Percentiles rank a stretch among this genome's conserved stretches.
Conservation (phyloP, 2,113 vertebrate species). For the Takifugu flavidus region DNA sequence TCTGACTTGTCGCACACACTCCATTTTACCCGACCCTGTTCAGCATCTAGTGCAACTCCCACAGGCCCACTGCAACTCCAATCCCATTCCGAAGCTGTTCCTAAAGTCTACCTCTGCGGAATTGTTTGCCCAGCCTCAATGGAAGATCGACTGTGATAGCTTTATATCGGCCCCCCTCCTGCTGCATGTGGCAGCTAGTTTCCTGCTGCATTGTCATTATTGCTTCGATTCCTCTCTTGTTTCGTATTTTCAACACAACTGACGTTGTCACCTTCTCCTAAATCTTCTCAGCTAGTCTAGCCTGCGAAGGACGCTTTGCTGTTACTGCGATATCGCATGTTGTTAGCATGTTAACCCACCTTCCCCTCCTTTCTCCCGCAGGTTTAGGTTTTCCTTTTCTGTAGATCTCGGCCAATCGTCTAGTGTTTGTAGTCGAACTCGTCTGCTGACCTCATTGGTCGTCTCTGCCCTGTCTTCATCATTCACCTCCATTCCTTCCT, state of each 20-base stretch:
- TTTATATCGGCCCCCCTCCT: conserved; percentile 13
- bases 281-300: no score
- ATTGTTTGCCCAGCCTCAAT: conserved; percentile 24
- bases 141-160: conserved; percentile 28
- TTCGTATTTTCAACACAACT: not conserved
- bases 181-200: conserved; percentile 7
- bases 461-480: conserved; percentile 1
- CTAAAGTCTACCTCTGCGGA: conserved; percentile 31
- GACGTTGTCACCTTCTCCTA: no score
- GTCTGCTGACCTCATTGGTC: not conserved
- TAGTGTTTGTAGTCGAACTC: conserved; percentile 5
- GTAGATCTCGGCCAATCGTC: conserved; percentile 27
- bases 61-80: conserved; percentile 11
- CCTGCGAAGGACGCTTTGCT: no score
- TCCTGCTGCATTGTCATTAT: no score
- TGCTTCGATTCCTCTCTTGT: conserved; percentile 20
- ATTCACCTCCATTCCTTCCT: not conserved
- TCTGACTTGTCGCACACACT: not conserved
- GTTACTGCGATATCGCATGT: no score
- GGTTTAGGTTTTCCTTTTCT: conserved; percentile 3
- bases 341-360: no score
- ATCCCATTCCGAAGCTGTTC: conserved; percentile 21
- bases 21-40: conserved; percentile 7
- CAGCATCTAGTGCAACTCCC: conserved; percentile 13
- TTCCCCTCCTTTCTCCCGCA: not conserved